Evolutionary conservation across 2,797 vertebrate genomes (phyloP), one percentile per base, ranked within the genome.

Genomic region (Limnodromus scolopaceus): DNA sequence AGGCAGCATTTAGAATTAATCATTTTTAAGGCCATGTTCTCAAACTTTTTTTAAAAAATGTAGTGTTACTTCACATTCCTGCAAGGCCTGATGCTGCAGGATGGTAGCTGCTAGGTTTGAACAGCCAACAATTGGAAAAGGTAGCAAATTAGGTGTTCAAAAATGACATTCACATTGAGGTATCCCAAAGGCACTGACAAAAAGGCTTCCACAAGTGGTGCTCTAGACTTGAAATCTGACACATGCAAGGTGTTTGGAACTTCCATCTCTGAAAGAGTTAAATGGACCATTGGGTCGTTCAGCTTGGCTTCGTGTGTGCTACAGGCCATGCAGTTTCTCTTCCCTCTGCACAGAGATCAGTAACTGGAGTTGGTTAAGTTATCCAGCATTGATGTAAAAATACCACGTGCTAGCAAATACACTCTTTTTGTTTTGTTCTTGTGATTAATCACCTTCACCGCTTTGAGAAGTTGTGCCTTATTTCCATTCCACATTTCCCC

Each of bases 391-490:
- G 68, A 45, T 53, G 38, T 66, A 64, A 39, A 89, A 77, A 55
- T 57, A 43, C 10, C 20, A 46, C 61, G 25, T 49, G 34, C 57
- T 18, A 68, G 70, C 48, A 43, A 64, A 80, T 84, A 60, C 76
- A 20, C 25, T 65, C 22, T 27, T 57, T 48, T 57, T 34, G 3
- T 32, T 91, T 89, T 69, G 15, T 61, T 75, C 48, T 65, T 53
- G 36, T 12, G 24, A 65, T 76, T 86, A 39, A 51, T 81, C 54
- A 58, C 27, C 58, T 92, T 93, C 49, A 54, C 41, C 24, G 32
- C n/a, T 80, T 89, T 22, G 60, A 87, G 89, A 92, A 91, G 27
- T 60, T 61, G 11, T 83, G 23, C 75, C 28, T 5, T 80, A 28
- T 34, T 93, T 87, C n/a, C 30, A 85, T 16, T 87, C 69, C 0